Conservation (phyloP, 1,140 invertebrate genomes). For the Nasonia longicornis region DNA sequence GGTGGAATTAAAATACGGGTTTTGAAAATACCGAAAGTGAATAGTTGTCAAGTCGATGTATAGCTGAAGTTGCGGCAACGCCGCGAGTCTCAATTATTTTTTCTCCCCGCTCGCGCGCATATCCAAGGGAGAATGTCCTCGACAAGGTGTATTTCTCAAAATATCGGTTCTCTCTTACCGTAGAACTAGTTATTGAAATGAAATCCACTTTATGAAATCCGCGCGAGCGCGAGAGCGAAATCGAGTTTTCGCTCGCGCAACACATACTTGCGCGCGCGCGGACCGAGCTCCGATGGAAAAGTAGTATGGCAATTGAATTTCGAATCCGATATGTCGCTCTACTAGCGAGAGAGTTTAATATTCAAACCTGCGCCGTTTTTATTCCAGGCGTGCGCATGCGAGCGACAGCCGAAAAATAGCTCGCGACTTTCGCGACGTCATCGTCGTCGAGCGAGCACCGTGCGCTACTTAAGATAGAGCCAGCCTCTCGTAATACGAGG, state of each 20-base stretch:
- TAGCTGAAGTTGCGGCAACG: slow-evolving; percentile 18
- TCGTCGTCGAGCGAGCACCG: not conserved
- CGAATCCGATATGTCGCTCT: slow-evolving; percentile 4
- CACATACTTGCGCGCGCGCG: not conserved
- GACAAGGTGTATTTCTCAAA: slow-evolving; percentile 41
- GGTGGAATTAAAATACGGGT: not conserved
- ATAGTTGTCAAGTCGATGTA: not conserved
- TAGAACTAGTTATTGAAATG: slow-evolving; percentile 45
- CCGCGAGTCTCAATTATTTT: slow-evolving; percentile 22
- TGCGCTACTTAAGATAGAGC: not conserved
- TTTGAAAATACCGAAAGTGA: slow-evolving; percentile 1
- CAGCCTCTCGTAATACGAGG: not conserved
- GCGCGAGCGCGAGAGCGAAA: slow-evolving; percentile 13
- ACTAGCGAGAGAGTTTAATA: not conserved
- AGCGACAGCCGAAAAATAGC: not conserved
- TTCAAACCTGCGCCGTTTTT: not conserved
- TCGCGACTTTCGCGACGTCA: not conserved
- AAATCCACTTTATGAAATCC: slow-evolving; percentile 43
- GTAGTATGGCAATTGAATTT: slow-evolving; percentile 2
- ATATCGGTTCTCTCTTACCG: slow-evolving; percentile 11
- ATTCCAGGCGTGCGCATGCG: not conserved
- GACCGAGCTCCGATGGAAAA: not conserved
- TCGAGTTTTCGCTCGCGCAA: slow-evolving; percentile 36
- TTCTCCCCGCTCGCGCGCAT: not conserved
- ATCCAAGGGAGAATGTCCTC: slow-evolving; percentile 44